phyloP scores from a whole-genome alignment of 2,888 invertebrate species.

The Diarsia rubi region DNA sequence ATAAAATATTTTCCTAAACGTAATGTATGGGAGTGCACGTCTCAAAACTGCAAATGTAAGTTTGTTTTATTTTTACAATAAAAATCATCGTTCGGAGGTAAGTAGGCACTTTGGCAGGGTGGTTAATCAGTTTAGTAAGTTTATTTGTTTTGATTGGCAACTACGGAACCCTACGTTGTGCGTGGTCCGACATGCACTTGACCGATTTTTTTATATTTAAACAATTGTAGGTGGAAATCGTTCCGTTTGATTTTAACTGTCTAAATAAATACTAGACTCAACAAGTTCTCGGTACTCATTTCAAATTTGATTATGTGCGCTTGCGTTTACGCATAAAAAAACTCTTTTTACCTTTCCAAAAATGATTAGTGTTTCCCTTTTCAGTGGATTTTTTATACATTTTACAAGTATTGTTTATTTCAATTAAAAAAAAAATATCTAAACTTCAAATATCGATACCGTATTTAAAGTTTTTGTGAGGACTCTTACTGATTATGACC shows the following conservation, averaged over 20 bases:
- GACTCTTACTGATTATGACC: not conserved
- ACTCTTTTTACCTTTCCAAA: not conserved
- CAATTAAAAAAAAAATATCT: no score
- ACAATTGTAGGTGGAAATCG: not conserved
- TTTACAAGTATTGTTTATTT: not conserved
- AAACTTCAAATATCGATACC: no score
- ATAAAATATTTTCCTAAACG: no score
- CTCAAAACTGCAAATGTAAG: no score
- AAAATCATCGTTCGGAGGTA: no score
- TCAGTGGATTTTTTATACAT: not conserved
- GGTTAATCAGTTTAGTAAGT: no score
- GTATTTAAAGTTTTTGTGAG: not conserved
- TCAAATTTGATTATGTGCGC: not conserved
- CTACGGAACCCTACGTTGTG: no score
- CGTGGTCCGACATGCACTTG: no score
- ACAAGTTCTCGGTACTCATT: not conserved
- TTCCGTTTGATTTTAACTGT: constrained; percentile 2
- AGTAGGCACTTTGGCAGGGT: no score
- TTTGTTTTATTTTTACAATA: no score
- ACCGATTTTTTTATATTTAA: not conserved
- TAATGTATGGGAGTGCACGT: no score
- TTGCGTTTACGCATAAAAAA: constrained; percentile 3
- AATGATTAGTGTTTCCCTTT: not conserved
- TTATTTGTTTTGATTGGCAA: no score
- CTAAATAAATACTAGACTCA: constrained; percentile 16